These are phyloP conservation scores for Acanthaster planci DNA, from an alignment of 35 echinoderm and acorn worm species.

Conservation along the genomic window DNA sequence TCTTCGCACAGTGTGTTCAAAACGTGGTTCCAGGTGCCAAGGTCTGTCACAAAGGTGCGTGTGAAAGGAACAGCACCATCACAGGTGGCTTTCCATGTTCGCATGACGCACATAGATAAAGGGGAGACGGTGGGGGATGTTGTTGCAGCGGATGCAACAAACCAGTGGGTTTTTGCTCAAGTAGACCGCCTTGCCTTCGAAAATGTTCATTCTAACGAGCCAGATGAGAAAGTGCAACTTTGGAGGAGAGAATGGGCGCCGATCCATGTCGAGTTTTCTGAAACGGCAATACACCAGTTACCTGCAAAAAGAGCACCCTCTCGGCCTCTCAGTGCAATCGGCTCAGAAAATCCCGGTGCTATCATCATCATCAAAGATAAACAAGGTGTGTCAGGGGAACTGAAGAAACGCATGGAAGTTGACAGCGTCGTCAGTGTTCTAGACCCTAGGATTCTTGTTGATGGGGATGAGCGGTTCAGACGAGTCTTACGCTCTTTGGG, in stretches of 20 bases:
- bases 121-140: slow-evolving; percentile 64
- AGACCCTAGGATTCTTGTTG: slow-evolving; percentile 83
- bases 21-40: slow-evolving; percentile 86
- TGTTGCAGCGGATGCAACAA: slow-evolving; percentile 84
- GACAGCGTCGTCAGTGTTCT: slow-evolving; percentile 93
- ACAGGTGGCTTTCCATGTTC: slow-evolving; percentile 78
- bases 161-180: slow-evolving; percentile 78
- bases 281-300: slow-evolving; percentile 29
- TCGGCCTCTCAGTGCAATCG: slow-evolving; percentile 80
- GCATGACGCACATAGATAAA: slow-evolving; percentile 46
- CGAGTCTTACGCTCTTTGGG: slow-evolving; percentile 87
- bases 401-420: slow-evolving; percentile 81
- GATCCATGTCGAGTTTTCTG: slow-evolving; percentile 48
- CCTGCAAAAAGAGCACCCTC: slow-evolving; percentile 13
- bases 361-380: slow-evolving; percentile 94
- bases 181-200: slow-evolving; percentile 74
- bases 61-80: slow-evolving; percentile 74
- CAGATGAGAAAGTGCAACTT: slow-evolving; percentile 77
- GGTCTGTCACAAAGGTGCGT: slow-evolving; percentile 68
- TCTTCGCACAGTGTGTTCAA: slow-evolving; percentile 54
- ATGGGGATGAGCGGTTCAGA: slow-evolving; percentile 84
- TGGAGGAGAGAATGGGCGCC: slow-evolving; percentile 85
- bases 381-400: slow-evolving; percentile 70
- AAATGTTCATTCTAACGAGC: slow-evolving; percentile 86
- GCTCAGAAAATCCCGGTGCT: slow-evolving; percentile 85